Base-by-base conservation (phyloP, 2,888 invertebrate species). In the Ophion ellenae region DNA sequence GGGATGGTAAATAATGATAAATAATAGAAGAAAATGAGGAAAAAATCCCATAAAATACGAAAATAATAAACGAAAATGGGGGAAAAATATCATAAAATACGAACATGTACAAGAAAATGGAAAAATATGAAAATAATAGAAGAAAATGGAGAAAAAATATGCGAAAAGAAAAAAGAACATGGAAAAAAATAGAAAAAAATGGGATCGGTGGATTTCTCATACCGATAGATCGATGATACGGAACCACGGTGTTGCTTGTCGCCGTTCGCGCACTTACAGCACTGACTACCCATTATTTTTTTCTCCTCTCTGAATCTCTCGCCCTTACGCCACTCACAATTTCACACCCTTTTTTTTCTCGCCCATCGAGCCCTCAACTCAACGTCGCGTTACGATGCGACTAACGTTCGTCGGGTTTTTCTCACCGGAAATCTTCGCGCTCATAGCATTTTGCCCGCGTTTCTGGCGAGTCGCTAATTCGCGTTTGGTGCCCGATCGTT, bases 231-330 rank as follows among this genome's bases (percentile, higher is more conserved):
- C 3, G 91, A 90, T 63, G 91, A 90, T 2, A 90, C 86, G 28
- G 88, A 88, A 84, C 85, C 82, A 84, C 88, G 88, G 85, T 82
- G 70, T 89, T 87, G 40, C 82, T 93, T 93, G 81, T 92, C 92
- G 85, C 91, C 91, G 40, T 93, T 92, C 87, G 92, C 91, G 88
- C 94, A 94, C 90, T 94, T 94, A 91, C 94, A 94, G 86, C 94
- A 94, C 86, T 94, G 93, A 89, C 92, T 93, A 76, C 94, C 94
- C 94, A 94, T 94, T 83, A 61, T 76, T 86, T 24, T 69, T 70
- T 14, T 47, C 1, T 17, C 11, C 47, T 14, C 47, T 47, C 47
- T 14, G 14, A 47, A 47, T 14, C 3, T 47, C 14, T 47, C 47
- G 47, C 3, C 40, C 40, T 40, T 40, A 32, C 36, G 14, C 10